Conservation (phyloP, 2,797 vertebrate species). For the Acanthurus leucopareius region DNA sequence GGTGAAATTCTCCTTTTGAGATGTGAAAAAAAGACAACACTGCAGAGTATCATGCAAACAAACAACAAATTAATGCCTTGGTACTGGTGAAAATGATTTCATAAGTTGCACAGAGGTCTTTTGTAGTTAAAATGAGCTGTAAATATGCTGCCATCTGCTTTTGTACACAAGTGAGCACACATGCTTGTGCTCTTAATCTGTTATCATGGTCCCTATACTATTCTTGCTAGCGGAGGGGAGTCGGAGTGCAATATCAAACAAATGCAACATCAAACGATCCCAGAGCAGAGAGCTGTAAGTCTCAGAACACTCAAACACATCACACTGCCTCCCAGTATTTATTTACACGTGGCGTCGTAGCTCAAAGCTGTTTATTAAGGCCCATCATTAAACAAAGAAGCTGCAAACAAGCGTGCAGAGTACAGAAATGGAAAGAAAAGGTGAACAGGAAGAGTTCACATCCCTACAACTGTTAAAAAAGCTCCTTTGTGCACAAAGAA, state of each 20-base stretch:
- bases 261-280: slow-evolving; percentile 67
- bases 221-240: slow-evolving; percentile 40
- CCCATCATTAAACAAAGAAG: slow-evolving; percentile 51
- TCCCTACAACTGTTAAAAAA: slow-evolving; percentile 24
- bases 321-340: slow-evolving; percentile 34
- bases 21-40: background rate
- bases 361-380: slow-evolving; percentile 65
- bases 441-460: slow-evolving; percentile 27
- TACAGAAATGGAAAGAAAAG: slow-evolving; percentile 26
- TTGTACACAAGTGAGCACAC: slow-evolving; percentile 13
- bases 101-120: slow-evolving; percentile 28
- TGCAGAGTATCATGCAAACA: slow-evolving; percentile 5
- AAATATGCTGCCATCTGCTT: slow-evolving; percentile 49
- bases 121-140: slow-evolving; percentile 51
- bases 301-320: slow-evolving; percentile 46
- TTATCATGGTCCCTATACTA: slow-evolving; percentile 35
- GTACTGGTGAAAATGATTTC: slow-evolving; percentile 18
- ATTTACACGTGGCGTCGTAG: slow-evolving; percentile 34
- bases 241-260: slow-evolving; percentile 61
- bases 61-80: slow-evolving; percentile 12
- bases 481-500: background rate
- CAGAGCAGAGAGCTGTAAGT: slow-evolving; percentile 47
- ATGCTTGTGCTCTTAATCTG: slow-evolving; percentile 32
- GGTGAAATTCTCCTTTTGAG: slow-evolving; percentile 1
- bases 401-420: slow-evolving; percentile 39